Conservation (phyloP, 2,888 invertebrate species). For the Steinernema carpocapsae region DNA sequence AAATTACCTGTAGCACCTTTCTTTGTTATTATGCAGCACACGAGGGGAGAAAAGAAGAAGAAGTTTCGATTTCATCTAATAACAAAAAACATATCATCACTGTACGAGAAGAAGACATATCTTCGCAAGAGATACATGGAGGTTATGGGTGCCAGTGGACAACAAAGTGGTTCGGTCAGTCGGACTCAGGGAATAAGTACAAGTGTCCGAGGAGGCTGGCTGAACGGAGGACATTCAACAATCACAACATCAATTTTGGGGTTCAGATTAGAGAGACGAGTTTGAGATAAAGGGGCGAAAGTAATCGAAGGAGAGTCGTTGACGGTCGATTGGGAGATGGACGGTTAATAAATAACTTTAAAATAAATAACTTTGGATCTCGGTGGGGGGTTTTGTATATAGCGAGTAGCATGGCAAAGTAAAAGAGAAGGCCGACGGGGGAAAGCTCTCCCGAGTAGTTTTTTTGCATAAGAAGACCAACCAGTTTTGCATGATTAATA, state of each 20-base stretch:
- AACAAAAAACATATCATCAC: conserved; percentile 9
- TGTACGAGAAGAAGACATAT: conserved; percentile 25
- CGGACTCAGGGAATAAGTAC: conserved; percentile 3
- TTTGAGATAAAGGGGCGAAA: not conserved
- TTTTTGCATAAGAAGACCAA: not conserved
- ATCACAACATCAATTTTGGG: not conserved
- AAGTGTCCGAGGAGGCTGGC: too few species aligned
- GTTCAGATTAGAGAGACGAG: too few species aligned
- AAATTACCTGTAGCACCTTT: conserved; percentile 31
- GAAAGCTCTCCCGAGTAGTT: too few species aligned
- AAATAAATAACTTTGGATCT: not conserved
- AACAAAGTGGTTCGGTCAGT: not conserved
- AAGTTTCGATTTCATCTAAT: conserved; percentile 18
- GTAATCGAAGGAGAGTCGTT: not conserved
- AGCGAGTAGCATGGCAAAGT: conserved; percentile 6
- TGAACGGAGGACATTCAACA: too few species aligned
- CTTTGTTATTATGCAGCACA: conserved; percentile 18
- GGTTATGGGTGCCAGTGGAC: not conserved
- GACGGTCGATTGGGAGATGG: not conserved
- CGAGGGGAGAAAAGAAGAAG: not conserved
- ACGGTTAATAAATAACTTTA: conserved; percentile 16
- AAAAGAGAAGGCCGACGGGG: too few species aligned
- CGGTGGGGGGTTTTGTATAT: conserved; percentile 13
- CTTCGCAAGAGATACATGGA: conserved; percentile 27
- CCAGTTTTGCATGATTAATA: conserved; percentile 18